These are phyloP conservation scores for Larimichthys crocea DNA, from an alignment of 2,113 vertebrate species.

Conservation along the genomic window DNA sequence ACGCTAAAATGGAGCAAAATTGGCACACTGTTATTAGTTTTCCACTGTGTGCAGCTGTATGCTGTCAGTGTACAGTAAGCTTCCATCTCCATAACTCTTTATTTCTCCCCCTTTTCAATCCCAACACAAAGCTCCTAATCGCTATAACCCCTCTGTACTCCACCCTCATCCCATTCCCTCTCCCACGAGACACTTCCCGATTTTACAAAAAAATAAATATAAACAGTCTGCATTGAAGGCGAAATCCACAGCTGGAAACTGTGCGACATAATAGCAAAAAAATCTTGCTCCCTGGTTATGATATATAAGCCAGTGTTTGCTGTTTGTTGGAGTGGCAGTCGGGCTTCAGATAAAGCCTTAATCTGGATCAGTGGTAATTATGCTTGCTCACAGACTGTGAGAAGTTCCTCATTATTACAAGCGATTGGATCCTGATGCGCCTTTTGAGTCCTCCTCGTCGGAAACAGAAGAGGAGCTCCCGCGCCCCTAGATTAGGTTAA, in stretches of 20 bases:
- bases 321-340: constrained; percentile 67
- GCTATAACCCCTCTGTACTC: constrained; percentile 51
- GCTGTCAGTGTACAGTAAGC: constrained; percentile 37
- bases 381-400: constrained; percentile 71
- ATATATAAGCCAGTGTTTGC: constrained; percentile 58
- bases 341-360: constrained; percentile 61
- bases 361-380: constrained; percentile 82
- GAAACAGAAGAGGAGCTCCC: constrained; percentile 67
- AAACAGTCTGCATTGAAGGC: constrained; percentile 54
- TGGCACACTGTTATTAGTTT: constrained; percentile 18
- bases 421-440: constrained; percentile 75
- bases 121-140: constrained; percentile 64
- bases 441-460: constrained; percentile 70
- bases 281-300: constrained; percentile 44
- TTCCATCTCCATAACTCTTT: constrained; percentile 37
- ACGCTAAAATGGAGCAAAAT: constrained; percentile 29
- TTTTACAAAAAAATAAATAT: constrained; percentile 35
- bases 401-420: constrained; percentile 78
- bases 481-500: constrained; percentile 81
- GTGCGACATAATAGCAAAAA: constrained; percentile 38
- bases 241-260: constrained; percentile 51
- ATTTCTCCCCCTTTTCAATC: constrained; percentile 36
- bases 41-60: constrained; percentile 28
- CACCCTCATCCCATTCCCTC: constrained; percentile 50
- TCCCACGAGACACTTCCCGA: constrained; percentile 47